Base-by-base conservation (phyloP, 2,888 invertebrate species). In the Nemurella pictetii region DNA sequence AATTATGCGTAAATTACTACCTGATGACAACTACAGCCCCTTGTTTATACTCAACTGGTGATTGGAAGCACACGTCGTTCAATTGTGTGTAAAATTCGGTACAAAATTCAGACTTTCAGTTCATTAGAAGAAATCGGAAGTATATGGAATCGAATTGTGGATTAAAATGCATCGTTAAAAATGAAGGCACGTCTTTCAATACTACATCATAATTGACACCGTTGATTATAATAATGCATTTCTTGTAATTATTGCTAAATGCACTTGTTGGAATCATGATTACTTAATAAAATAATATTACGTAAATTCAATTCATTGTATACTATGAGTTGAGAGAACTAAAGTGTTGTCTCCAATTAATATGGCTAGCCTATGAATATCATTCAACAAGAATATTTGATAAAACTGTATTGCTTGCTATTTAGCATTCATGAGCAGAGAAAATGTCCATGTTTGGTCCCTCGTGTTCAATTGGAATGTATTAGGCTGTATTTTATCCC, bases 121-220 rank as follows among this genome's bases (percentile, higher is more conserved):
- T 82, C 26, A 36, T n/a, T 28, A 25, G n/a, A 80, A 32, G 25
- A 80, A 80, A 82, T 82, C 27, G 55, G 82, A 81, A 81, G 30
- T 36, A 32, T 28, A 30, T 82, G 12, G 12, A 28, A 28, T 28
- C 28, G 30, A 78, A 82, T 82, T 28, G 28, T 72, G 27, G 12
- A 26, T 29, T 28, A 80, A 80, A 35, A 26, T 32, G 26, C 80
- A 35, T 32, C 80, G 28, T 75, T 75, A 28, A 72, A 82, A 81
- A 82, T 82, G 55, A 82, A 82, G 82, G 82, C 82, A 82, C 82
- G 55, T 55, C 72, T 72, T 82, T 55, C 82, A 82, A 55, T 28
- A 82, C 25, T 72, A 55, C n/a, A 82, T 29, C 20, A 82, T 26
- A 36, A 82, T 82, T 72, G 82, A 82, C 82, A 82, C 82, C 26